These are phyloP conservation scores for Amazona ochrocephala DNA, from an alignment of 2,797 vertebrate genomes.

Conservation along the genomic window DNA sequence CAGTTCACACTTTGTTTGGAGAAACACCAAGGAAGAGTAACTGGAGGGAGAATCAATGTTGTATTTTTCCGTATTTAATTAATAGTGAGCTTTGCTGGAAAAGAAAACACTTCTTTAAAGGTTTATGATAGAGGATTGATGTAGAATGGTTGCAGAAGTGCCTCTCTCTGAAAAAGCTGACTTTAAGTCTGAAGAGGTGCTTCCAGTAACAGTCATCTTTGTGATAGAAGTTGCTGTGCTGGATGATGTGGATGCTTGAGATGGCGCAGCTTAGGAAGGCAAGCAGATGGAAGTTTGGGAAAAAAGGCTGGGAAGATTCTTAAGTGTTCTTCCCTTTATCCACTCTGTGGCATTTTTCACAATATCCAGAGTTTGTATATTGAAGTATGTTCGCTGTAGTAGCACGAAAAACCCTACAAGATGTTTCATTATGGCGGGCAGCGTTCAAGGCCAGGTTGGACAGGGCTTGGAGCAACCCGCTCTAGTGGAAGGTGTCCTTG, in stretches of 20 bases:
- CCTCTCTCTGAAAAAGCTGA: background rate
- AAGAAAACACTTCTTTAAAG: background rate
- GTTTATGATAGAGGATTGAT: background rate
- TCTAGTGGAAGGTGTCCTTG: background rate
- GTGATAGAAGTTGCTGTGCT: background rate
- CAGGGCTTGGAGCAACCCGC: background rate
- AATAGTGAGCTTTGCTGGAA: background rate
- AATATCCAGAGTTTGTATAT: background rate
- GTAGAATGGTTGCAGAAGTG: background rate
- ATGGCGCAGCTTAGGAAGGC: background rate
- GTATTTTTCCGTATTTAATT: background rate
- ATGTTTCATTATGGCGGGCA: background rate
- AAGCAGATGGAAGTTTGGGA: background rate
- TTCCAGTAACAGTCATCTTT: background rate
- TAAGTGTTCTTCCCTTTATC: background rate
- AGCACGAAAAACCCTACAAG: rapidly evolving
- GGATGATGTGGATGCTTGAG: background rate
- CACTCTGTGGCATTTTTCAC: background rate
- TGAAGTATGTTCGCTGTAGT: background rate
- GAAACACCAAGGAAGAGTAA: background rate
- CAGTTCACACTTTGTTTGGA: background rate
- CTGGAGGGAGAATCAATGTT: background rate
- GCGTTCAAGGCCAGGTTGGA: background rate
- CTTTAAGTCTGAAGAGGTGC: background rate
- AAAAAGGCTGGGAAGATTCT: background rate